Evolutionary conservation across 2,888 invertebrate species (phyloP), one percentile per base, ranked within the genome.

Genomic region (Hypomecis punctinalis): DNA sequence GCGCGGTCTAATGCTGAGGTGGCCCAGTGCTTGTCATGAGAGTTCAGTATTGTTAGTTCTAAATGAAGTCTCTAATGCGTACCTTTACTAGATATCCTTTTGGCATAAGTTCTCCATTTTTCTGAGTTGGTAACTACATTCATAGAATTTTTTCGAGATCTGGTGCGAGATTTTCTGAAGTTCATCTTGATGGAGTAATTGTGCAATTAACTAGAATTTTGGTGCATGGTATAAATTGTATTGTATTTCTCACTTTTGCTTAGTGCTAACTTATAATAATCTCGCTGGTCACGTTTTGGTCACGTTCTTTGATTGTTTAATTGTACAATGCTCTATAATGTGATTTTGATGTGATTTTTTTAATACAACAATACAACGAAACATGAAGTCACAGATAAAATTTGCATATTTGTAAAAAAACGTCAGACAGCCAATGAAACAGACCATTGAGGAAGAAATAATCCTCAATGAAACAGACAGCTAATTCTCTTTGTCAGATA

Each of bases 31-130:
- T n/a, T n/a, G n/a, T n/a, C n/a, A n/a, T n/a, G n/a, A n/a, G n/a
- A n/a, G n/a, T 13, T 55, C 6, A 45, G 43, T 47, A 23, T 23
- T 47, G 6, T 47, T 6, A 13, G 33, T 47, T 13, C 1, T n/a
- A 39, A 39, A 10, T 53, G 46, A 13, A 13, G 23, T 51, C 0
- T 39, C 10, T 8, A 23, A 23, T 40, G n/a, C 23, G 68, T 73
- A 11, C 75, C 78, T 52, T 75, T 73, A 2, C 77, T 78, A 0
- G 88, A 88, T 9, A 82, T 68, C 60, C 79, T 80, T 65, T 78
- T 85, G 35, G 78, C 77, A 59, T 77, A 78, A 5, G 73, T 81
- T 11, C 85, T 78, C 91, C 91, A 91, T 75, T 86, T 88, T 64
- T 89, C 90, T 7, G 82, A 77, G 66, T 76, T 83, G 4, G 74